These are phyloP conservation scores for Aptenodytes forsteri DNA, from an alignment of 2,113 vertebrate species.

Conservation along the genomic window DNA sequence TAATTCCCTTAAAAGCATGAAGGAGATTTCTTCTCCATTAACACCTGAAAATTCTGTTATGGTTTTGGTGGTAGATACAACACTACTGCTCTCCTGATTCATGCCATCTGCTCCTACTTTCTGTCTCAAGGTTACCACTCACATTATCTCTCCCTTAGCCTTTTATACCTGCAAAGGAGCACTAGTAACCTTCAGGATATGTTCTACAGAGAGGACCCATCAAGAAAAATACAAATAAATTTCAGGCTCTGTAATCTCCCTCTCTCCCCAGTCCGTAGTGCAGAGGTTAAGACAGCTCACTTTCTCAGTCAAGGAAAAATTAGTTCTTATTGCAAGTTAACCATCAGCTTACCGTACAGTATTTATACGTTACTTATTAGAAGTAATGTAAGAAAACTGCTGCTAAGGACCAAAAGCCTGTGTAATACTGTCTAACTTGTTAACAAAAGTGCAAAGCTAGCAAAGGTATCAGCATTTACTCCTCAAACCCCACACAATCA, in stretches of 20 bases:
- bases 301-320: background rate
- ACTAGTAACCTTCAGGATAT: background rate
- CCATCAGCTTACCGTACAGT: background rate
- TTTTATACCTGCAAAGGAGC: background rate
- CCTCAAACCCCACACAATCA: background rate
- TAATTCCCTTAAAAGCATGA: background rate
- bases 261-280: background rate
- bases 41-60: background rate
- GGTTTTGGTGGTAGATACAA: background rate
- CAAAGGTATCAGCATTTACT: background rate
- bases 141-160: background rate
- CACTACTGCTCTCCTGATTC: background rate
- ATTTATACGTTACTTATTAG: background rate
- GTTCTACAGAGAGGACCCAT: background rate
- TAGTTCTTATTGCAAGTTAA: background rate
- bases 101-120: background rate
- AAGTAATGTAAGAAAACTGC: background rate
- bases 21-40: background rate
- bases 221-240: background rate
- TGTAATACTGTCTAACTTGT: background rate
- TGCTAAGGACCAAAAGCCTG: background rate
- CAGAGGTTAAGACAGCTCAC: background rate
- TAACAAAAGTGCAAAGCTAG: background rate
- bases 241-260: background rate
- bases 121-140: background rate